Evolutionary conservation across 2,113 vertebrate species (phyloP).

Genomic region (Amphiprion ocellaris): DNA sequence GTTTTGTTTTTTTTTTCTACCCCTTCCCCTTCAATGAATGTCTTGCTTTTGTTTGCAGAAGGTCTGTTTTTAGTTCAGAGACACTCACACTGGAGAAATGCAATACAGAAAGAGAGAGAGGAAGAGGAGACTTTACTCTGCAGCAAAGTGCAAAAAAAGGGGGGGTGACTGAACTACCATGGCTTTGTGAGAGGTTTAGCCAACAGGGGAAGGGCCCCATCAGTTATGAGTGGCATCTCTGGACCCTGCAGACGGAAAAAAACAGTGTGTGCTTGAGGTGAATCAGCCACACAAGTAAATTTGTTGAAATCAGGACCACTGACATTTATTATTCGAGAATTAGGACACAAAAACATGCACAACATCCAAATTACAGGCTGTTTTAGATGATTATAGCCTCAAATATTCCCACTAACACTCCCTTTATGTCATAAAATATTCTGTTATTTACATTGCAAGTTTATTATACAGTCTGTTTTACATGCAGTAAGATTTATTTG

Average conservation of each 20-base stretch:
- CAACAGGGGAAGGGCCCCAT: slow-evolving; percentile 32
- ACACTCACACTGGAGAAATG: slow-evolving; percentile 16
- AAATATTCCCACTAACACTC: too few species aligned
- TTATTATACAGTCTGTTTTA: too few species aligned
- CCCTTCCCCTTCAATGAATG: slow-evolving; percentile 26
- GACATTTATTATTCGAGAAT: neutral
- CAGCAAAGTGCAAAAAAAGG: slow-evolving; percentile 21
- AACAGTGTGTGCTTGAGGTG: neutral
- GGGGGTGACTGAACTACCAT: slow-evolving; percentile 37
- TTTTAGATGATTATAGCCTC: too few species aligned
- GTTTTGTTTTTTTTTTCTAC: slow-evolving; percentile 24
- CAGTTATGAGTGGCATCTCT: slow-evolving; percentile 30
- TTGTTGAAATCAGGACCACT: neutral
- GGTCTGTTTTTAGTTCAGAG: slow-evolving; percentile 51
- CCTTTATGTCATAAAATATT: too few species aligned
- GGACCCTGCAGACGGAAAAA: slow-evolving; percentile 1
- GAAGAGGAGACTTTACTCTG: neutral
- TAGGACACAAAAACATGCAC: too few species aligned
- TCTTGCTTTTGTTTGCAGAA: slow-evolving; percentile 50
- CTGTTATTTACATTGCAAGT: too few species aligned
- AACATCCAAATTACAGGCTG: too few species aligned
- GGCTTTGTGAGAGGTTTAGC: slow-evolving; percentile 47
- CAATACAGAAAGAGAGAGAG: slow-evolving; percentile 2
- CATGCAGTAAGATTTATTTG: too few species aligned
- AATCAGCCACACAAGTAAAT: neutral